Conservation (phyloP, 2,888 invertebrate genomes). For the Lasioglossum calceatum region DNA sequence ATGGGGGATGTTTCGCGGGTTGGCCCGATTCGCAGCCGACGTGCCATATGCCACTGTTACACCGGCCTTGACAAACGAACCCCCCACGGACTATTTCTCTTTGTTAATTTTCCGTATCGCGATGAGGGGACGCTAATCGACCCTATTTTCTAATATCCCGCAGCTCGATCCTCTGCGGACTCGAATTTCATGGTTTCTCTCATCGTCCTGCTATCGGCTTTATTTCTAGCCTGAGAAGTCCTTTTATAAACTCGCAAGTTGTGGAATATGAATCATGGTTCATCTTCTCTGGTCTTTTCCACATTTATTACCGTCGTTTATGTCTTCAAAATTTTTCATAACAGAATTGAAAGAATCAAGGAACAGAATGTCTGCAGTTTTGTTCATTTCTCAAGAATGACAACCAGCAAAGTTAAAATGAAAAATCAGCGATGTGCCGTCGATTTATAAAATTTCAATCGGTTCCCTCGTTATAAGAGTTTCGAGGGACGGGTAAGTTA, state of each 20-base stretch:
- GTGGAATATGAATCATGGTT: neutral
- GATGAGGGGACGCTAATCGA: neutral
- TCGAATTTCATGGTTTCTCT: neutral
- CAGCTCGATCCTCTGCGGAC: neutral
- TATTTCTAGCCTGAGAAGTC: neutral
- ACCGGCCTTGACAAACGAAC: constrained; percentile 9
- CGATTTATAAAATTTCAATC: constrained; percentile 5
- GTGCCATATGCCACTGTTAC: neutral
- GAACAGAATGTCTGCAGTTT: neutral
- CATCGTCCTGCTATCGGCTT: neutral
- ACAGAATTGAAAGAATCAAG: neutral
- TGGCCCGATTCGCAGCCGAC: neutral
- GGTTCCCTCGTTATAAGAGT: neutral
- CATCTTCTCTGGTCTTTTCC: neutral
- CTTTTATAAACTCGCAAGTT: neutral
- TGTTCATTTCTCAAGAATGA: neutral
- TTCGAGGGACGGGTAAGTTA: neutral
- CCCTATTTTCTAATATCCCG: constrained; percentile 2
- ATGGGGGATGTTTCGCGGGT: neutral
- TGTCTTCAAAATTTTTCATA: neutral
- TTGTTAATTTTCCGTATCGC: constrained; percentile 7
- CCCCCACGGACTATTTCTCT: constrained; percentile 1
- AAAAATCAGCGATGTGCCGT: neutral
- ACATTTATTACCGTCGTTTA: neutral
- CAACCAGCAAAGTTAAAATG: neutral